Evolutionary conservation across 2,888 invertebrate genomes (phyloP), one percentile per base, ranked within the genome.

Genomic region (Dendrolimus pini): DNA sequence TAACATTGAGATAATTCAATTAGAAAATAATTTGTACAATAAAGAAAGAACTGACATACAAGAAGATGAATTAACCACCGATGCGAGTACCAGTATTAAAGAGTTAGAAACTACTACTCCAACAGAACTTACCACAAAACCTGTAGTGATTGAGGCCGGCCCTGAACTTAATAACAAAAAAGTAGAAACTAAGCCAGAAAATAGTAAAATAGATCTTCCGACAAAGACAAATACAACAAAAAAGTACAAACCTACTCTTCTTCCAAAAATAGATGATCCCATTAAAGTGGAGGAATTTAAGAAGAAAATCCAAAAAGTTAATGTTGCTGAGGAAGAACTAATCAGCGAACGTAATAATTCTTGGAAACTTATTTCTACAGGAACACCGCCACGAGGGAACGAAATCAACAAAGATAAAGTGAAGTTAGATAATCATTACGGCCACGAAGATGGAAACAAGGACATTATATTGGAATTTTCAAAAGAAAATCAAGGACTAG

Each of bases 401-500:
- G 87, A 86, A 66, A 70, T 80, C 12, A 67, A 72, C 9, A 89
- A 85, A 63, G 83, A 86, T n/a, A 88, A 83, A 64, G 61, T 77
- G 0, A 88, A 88, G 70, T 69, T 74, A 55, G 83, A 85, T 41
- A 76, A 65, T 53, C 72, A 78, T 56, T 70, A 70, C 41, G 63
- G 62, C 41, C 64, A 81, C 53, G 72, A 58, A 41, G 76, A 68
- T 55, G 78, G 77, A 6, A 67, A 82, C 56, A 89, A 89, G 74
- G 78, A 88, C 58, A 82, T 90, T 54, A 62, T 84, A 18, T 72
- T 90, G 60, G 88, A 89, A 42, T 81, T 80, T 68, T 85, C 85
- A 1, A 80, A 84, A 62, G 87, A 89, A 78, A 89, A 89, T 57
- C 94, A 94, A 66, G 96, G 96, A 0, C 82, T 96, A 41, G 96